These are phyloP conservation scores for Acromyrmex charruanus DNA, from an alignment of 1,140 invertebrate species.

Conservation along the genomic window DNA sequence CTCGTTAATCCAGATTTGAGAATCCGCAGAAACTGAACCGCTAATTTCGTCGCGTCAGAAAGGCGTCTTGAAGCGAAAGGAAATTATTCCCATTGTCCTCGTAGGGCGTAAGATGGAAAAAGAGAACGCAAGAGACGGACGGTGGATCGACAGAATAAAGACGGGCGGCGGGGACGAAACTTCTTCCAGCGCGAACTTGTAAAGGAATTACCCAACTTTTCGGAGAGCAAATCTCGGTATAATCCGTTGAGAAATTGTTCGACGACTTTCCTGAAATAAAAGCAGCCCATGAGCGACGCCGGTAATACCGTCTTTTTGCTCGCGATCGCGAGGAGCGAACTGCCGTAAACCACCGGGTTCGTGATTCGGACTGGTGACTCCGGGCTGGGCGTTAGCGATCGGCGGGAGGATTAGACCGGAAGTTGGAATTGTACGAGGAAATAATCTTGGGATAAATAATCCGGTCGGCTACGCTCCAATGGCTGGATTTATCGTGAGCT, in stretches of 20 bases:
- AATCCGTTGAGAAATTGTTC: conserved; percentile 73
- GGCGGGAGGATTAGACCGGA: conserved; percentile 61
- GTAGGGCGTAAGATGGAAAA: background rate
- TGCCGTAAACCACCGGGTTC: conserved; percentile 40
- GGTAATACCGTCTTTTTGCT: conserved; percentile 42
- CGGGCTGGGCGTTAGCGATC: background rate
- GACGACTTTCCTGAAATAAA: conserved; percentile 68
- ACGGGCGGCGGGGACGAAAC: conserved; percentile 3
- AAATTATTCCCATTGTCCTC: conserved; percentile 69
- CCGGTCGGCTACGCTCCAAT: conserved; percentile 54
- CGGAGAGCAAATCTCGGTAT: conserved; percentile 62
- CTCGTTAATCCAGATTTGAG: conserved; percentile 59
- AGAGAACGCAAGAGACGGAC: background rate
- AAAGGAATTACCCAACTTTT: conserved; percentile 71
- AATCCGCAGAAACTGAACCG: background rate
- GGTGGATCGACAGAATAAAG: no score
- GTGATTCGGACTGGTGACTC: conserved; percentile 11
- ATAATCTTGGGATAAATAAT: conserved; percentile 68
- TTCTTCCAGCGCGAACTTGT: conserved; percentile 56
- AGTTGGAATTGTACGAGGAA: conserved; percentile 64
- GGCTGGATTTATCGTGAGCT: conserved; percentile 56
- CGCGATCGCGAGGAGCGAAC: conserved; percentile 38
- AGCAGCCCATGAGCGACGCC: conserved; percentile 44
- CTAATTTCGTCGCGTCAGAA: conserved; percentile 54
- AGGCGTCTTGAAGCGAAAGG: background rate